phyloP scores from a whole-genome alignment of 2,113 vertebrate species.

The Pelmatolapia mariae region DNA sequence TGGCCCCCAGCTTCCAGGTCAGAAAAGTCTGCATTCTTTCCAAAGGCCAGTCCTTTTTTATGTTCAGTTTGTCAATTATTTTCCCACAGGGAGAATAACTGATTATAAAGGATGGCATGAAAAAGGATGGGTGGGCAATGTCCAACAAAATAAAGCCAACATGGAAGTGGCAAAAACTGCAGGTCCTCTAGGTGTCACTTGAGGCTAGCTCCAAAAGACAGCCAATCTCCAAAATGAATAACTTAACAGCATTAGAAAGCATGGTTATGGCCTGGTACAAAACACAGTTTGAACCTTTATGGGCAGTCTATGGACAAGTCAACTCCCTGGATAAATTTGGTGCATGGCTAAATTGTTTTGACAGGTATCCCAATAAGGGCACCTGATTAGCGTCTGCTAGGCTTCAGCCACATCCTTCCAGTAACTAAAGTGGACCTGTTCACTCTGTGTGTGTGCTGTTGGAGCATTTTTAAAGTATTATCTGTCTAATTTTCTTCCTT shows the following conservation, averaged over 20 bases:
- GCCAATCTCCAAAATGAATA: neutral
- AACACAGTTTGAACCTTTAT: neutral
- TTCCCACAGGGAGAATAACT: neutral
- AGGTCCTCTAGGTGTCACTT: neutral
- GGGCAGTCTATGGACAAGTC: neutral
- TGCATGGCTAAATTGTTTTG: neutral
- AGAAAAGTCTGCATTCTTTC: neutral
- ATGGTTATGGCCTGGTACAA: neutral
- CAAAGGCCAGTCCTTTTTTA: neutral
- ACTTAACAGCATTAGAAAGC: neutral
- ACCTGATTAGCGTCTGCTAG: neutral
- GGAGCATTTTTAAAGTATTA: neutral
- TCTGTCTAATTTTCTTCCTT: neutral
- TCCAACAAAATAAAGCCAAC: neutral
- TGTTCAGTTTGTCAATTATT: neutral
- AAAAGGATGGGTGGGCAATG: neutral
- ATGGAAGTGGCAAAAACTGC: neutral
- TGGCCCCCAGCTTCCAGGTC: neutral
- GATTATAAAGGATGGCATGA: neutral
- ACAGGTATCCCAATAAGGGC: neutral
- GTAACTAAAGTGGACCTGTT: neutral
- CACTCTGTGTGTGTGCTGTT: neutral
- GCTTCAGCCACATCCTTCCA: neutral
- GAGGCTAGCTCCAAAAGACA: neutral
- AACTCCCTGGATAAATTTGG: neutral